Base-by-base conservation (phyloP, 37 sponge, comb jelly and placozoan genomes). In the Eunapius fragilis region DNA sequence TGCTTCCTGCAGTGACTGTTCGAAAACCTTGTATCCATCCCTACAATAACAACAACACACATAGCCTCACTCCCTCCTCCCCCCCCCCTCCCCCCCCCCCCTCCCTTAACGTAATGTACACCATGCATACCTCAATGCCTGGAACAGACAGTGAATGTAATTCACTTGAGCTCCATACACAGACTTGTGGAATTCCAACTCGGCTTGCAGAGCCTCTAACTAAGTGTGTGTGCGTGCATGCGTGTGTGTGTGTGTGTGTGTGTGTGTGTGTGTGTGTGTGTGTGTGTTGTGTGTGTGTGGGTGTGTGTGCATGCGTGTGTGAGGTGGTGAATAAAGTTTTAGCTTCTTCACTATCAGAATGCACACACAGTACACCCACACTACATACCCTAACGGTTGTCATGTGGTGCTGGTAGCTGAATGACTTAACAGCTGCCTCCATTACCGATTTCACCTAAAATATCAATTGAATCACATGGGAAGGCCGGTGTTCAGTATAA, bases 71-170 rank as follows among this genome's bases (percentile, higher is more conserved):
- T 19, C 12, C 69, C 30, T 19, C 17, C 26, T n/a, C 19, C 26
- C 41, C 24, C 79, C 23, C 26, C 17, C 2, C 14, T 19, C 17
- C 2, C n/a, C n/a, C n/a, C n/a, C n/a, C n/a, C n/a, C n/a, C n/a
- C n/a, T n/a, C n/a, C n/a, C n/a, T n/a, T n/a, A n/a, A n/a, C n/a
- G n/a, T n/a, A n/a, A n/a, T n/a, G n/a, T n/a, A n/a, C n/a, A n/a
- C n/a, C n/a, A n/a, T n/a, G n/a, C 85, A 6, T 41, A 90, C 90
- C 86, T 81, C 58, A 90, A 50, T 23, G 86, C 80, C 19, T 76
- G 28, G 31, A 85, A 90, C 19, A 90, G 81, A 32, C 71, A 36
- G 0, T 68, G 47, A 24, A 85, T 67, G 38, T 90, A 81, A 71
- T 77, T 79, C 0, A 76, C 50, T 81, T 90, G 86, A 10, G 86